These are phyloP conservation scores for Ophion ventricosus DNA, from an alignment of 2,888 invertebrate species.

Conservation along the genomic window DNA sequence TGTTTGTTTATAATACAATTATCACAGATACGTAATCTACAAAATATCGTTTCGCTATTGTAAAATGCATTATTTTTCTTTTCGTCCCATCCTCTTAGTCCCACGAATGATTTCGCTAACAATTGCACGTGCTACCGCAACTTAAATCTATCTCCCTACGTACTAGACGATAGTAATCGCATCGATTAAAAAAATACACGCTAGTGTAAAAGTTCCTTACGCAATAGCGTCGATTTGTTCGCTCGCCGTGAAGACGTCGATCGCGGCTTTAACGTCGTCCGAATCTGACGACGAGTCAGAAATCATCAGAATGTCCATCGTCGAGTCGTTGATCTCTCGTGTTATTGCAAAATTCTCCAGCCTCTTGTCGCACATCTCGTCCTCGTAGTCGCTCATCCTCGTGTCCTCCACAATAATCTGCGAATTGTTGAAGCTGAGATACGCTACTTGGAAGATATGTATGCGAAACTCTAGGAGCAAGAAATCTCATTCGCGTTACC, in stretches of 20 bases:
- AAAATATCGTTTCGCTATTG: slow-evolving; percentile 79
- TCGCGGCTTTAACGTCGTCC: slow-evolving; percentile 71
- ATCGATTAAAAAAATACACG: slow-evolving; percentile 55
- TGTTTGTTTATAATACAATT: slow-evolving; percentile 77
- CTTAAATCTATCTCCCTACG: slow-evolving; percentile 13
- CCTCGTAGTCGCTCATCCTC: slow-evolving; percentile 68
- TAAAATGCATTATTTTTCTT: slow-evolving; percentile 76
- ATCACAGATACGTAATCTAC: slow-evolving; percentile 83
- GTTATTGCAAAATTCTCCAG: slow-evolving; percentile 69
- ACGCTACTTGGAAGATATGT: not conserved
- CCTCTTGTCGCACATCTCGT: slow-evolving; percentile 68
- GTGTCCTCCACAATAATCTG: slow-evolving; percentile 71
- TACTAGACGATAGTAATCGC: slow-evolving; percentile 47
- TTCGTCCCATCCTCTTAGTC: slow-evolving; percentile 10
- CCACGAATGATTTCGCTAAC: slow-evolving; percentile 49
- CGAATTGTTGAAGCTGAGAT: slow-evolving; percentile 13
- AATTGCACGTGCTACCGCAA: slow-evolving; percentile 67
- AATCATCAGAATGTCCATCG: slow-evolving; percentile 70
- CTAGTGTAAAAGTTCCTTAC: slow-evolving; percentile 46
- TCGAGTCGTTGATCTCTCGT: slow-evolving; percentile 68
- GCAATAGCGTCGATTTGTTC: slow-evolving; percentile 68
- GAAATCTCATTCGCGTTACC: slow-evolving; percentile 16
- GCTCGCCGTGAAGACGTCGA: slow-evolving; percentile 67
- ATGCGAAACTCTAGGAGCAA: no score
- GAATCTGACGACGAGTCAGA: slow-evolving; percentile 68